Evolutionary conservation across 2,797 vertebrate species (phyloP).

Genomic region (Rhyacichthys aspro): DNA sequence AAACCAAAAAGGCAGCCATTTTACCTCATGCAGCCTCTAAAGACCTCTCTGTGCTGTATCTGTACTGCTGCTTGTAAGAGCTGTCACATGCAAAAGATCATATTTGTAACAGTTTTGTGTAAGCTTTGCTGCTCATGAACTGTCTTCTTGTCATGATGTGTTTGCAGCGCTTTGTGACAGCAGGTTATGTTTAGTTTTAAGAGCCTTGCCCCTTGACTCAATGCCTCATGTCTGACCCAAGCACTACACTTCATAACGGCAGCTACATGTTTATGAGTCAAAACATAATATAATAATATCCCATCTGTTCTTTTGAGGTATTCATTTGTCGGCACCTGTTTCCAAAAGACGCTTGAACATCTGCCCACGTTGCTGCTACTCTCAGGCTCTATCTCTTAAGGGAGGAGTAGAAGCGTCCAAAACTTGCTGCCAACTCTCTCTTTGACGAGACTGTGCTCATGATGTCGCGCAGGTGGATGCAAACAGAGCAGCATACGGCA

Average conservation of each 20-base stretch:
- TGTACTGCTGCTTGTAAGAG: slow-evolving; percentile 10
- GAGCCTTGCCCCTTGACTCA: background rate
- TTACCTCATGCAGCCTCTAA: slow-evolving; percentile 9
- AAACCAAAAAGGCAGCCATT: slow-evolving; percentile 1
- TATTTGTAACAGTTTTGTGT: slow-evolving; percentile 29
- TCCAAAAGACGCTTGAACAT: too few relatives aligned
- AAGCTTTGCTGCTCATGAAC: slow-evolving; percentile 27
- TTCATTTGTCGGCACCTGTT: slow-evolving; percentile 18
- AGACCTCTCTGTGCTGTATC: background rate
- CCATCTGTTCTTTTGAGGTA: background rate
- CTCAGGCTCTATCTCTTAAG: slow-evolving; percentile 22
- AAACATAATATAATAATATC: slow-evolving; percentile 1
- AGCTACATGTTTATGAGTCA: background rate
- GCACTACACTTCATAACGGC: background rate
- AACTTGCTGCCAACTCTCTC: slow-evolving; percentile 24
- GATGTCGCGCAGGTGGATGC: slow-evolving; percentile 33
- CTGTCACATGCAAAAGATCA: slow-evolving; percentile 50
- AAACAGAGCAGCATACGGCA: slow-evolving; percentile 27
- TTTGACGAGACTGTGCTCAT: slow-evolving; percentile 25
- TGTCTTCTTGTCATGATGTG: slow-evolving; percentile 11
- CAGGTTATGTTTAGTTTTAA: background rate
- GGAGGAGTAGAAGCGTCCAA: slow-evolving; percentile 20
- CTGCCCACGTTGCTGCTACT: slow-evolving; percentile 20
- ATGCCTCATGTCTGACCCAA: background rate
- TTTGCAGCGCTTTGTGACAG: slow-evolving; percentile 5